phyloP scores from a whole-genome alignment of 2,113 vertebrate species.

The Montifringilla adamsi region DNA sequence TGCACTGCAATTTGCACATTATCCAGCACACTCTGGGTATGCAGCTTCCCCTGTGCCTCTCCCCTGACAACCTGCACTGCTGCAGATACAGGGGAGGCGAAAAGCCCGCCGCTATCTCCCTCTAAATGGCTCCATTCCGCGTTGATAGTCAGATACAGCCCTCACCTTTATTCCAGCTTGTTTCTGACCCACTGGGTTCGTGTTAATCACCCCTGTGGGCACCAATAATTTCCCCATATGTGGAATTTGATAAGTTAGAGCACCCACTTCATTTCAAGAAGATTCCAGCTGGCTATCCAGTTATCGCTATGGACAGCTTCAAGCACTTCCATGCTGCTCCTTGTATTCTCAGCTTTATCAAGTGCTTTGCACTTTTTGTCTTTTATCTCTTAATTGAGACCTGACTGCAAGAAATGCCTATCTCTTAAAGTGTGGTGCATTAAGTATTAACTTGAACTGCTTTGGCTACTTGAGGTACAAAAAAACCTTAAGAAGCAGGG shows the following conservation, averaged over 20 bases:
- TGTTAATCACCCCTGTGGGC: constrained; percentile 95
- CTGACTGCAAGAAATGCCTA: constrained; percentile 92
- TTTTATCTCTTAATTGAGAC: constrained; percentile 98
- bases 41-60: constrained; percentile 67
- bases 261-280: constrained; percentile 89
- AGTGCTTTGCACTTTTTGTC: constrained; percentile 87
- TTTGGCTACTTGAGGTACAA: constrained; percentile 82
- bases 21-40: constrained; percentile 31
- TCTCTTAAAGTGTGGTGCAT: constrained; percentile 90
- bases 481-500: constrained; percentile 74
- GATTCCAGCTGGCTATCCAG: constrained; percentile 87
- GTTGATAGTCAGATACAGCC: constrained; percentile 91
- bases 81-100: constrained; percentile 72
- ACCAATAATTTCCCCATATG: constrained; percentile 96
- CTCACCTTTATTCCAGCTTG: constrained; percentile 94
- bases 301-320: constrained; percentile 95
- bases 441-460: constrained; percentile 94
- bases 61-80: constrained; percentile 77
- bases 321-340: constrained; percentile 86
- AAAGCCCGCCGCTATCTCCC: constrained; percentile 78
- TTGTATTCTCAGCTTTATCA: constrained; percentile 93
- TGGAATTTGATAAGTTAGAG: constrained; percentile 98
- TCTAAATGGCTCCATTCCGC: constrained; percentile 89
- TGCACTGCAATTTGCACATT: constrained; percentile 76
- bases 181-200: constrained; percentile 89